phyloP scores from a whole-genome alignment of 2,797 vertebrate genomes.

The Peromyscus aztecus region DNA sequence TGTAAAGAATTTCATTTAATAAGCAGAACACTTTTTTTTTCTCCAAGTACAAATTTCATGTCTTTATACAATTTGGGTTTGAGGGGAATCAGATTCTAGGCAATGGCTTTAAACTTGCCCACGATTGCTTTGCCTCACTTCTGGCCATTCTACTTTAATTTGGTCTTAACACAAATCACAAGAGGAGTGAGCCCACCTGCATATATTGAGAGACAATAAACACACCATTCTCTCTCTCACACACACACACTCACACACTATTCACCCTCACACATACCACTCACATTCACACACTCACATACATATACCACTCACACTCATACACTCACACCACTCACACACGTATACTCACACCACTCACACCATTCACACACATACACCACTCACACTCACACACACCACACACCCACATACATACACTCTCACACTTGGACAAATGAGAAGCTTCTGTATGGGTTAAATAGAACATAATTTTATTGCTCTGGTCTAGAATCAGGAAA shows the following conservation, averaged over 20 bases:
- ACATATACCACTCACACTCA: background rate
- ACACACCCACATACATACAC: background rate
- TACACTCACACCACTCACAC: background rate
- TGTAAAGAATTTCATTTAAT: slow-evolving; percentile 20
- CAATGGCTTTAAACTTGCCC: background rate
- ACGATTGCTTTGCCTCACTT: background rate
- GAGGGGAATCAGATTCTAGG: too few species aligned
- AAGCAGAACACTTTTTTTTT: background rate
- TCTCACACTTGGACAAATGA: background rate
- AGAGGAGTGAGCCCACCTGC: background rate
- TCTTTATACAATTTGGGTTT: slow-evolving; percentile 42
- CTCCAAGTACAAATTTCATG: background rate
- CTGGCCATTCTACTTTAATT: background rate
- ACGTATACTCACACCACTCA: too few species aligned
- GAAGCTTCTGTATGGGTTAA: slow-evolving; percentile 15
- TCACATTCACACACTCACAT: background rate
- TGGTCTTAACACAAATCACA: background rate
- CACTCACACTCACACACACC: background rate
- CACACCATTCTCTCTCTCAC: too few species aligned
- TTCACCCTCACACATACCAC: too few species aligned
- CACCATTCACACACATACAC: background rate
- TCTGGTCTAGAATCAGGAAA: slow-evolving; percentile 19
- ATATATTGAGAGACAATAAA: background rate
- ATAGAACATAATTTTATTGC: background rate
- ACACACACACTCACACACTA: background rate